Evolutionary conservation across 2,113 vertebrate species (phyloP), one percentile per base, ranked within the genome.

Genomic region (Clarias gariepinus): DNA sequence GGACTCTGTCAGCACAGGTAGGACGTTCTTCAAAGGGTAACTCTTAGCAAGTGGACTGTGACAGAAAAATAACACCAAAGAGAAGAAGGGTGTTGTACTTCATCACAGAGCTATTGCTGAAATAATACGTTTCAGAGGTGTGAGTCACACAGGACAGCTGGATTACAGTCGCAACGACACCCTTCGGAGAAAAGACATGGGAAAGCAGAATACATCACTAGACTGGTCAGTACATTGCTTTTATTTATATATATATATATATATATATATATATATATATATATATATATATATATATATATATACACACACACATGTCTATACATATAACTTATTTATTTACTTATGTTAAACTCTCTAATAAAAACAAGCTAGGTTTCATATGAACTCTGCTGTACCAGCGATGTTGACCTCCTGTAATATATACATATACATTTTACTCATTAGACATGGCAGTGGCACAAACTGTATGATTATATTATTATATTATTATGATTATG

Each of bases 1-100:
- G 30, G 64, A 78, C 16, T 55, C 19, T 41, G 55, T 73, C 25
- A 23, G 12, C n/a, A 83, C 78, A 86, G 74, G 74, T 41, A 79
- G 73, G 73, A 83, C 60, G 77, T 81, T 69, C 30, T 18, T 25
- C 13, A 73, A 74, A 74, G 11, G 13, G 63, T 28, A 36, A 36
- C 21, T 33, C 16, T 82, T 41, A 58, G 1, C 79, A 83, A 61
- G 85, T 84, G 52, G 68, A 36, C 13, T 18, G n/a, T 19, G 28
- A 30, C 13, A 19, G 25, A 23, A 4, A 41, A 77, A 2, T n/a
- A 77, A 85, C 58, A 81, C 25, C 76, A 28, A 36, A 64, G 3
- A 82, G 11, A 5, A 71, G 66, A 30, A 11, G 13, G 33, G 15
- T 77, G 10, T 23, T 18, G 21, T 18, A 76, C 10, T 21, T 78